Evolutionary conservation across 2,113 vertebrate species (phyloP).

Genomic region (Lanius collurio): DNA sequence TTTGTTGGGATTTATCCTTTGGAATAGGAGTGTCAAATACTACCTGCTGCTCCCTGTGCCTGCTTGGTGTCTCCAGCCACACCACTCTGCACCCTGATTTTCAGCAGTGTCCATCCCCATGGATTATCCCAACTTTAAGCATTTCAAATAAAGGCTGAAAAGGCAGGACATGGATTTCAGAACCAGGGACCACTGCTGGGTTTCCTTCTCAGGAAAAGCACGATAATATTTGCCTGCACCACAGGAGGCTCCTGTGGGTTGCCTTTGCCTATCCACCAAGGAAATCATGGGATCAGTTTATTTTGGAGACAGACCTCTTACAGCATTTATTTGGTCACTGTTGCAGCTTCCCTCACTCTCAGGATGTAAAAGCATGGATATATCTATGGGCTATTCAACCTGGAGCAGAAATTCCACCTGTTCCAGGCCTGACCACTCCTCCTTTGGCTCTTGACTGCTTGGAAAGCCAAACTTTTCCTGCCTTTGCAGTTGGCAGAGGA

Average conservation of each 20-base stretch:
- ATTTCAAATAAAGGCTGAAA: not conserved
- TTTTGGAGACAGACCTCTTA: not conserved
- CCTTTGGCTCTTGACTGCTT: not conserved
- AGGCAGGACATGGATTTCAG: not conserved
- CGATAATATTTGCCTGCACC: not conserved
- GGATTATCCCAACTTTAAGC: not conserved
- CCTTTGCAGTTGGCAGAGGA: not conserved
- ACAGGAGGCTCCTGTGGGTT: not conserved
- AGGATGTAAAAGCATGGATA: rapidly evolving
- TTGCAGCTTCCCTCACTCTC: not conserved
- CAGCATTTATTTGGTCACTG: not conserved
- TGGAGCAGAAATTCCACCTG: not conserved
- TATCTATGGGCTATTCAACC: rapidly evolving
- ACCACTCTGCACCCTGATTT: not conserved
- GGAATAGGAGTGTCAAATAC: not conserved
- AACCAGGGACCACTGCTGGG: not conserved
- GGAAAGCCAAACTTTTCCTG: not conserved
- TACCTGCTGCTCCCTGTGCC: not conserved
- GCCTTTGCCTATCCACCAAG: not conserved
- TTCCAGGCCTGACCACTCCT: not conserved
- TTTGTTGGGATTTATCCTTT: slow-evolving; percentile 9
- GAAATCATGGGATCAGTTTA: not conserved
- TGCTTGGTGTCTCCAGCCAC: not conserved
- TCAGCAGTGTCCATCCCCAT: not conserved
- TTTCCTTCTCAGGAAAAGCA: not conserved